A percentile compares a stretch with the other conserved stretches of the same genome.
These are phyloP conservation scores for Muschampia plurimacula DNA, from an alignment of 2,888 invertebrate species.

Conservation along the genomic window DNA sequence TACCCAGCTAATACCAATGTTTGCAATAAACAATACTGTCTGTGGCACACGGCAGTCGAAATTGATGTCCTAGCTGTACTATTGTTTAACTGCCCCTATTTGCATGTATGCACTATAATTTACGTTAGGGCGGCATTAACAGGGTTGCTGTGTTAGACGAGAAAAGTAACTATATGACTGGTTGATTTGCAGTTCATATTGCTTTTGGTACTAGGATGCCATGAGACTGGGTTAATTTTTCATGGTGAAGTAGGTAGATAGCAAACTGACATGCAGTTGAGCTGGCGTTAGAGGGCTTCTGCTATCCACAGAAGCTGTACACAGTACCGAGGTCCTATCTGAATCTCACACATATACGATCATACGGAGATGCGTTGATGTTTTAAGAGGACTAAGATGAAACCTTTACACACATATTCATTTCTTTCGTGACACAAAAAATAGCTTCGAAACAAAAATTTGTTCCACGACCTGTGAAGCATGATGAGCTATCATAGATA, in stretches of 20 bases:
- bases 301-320: too few species aligned
- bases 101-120: slow-evolving; percentile 37
- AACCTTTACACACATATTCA: too few species aligned
- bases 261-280: neutral
- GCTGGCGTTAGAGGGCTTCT: neutral
- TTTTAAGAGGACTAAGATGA: too few species aligned
- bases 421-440: too few species aligned
- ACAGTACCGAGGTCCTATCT: too few species aligned
- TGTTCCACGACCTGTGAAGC: too few species aligned
- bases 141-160: slow-evolving; percentile 10
- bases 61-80: slow-evolving; percentile 34
- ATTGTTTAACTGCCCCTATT: slow-evolving; percentile 39
- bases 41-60: slow-evolving; percentile 25
- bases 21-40: slow-evolving; percentile 35
- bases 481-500: too few species aligned
- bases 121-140: slow-evolving; percentile 24
- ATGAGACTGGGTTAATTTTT: too few species aligned
- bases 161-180: neutral
- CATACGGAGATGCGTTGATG: too few species aligned
- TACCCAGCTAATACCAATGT: slow-evolving; percentile 31
- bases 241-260: too few species aligned
- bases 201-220: neutral
- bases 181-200: neutral
- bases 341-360: too few species aligned
- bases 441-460: too few species aligned